Conservation (phyloP, 2,797 vertebrate genomes). For the Pangasius larnaudii region DNA sequence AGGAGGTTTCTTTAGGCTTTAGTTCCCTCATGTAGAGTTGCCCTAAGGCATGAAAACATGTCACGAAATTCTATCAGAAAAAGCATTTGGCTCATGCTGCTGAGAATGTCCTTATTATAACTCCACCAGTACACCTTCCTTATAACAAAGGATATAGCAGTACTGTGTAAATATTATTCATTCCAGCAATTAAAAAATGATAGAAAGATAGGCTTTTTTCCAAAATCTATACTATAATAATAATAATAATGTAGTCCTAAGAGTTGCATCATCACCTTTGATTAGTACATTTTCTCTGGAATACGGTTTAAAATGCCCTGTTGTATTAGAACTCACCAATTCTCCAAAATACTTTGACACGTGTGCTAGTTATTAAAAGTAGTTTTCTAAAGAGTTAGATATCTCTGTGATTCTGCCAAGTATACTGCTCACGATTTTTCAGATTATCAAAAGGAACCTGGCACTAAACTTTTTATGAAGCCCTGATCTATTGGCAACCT, state of each 20-base stretch:
- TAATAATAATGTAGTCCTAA: background rate
- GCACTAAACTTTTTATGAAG: background rate
- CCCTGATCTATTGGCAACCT: too few species aligned
- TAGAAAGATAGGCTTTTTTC: background rate
- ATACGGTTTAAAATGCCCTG: background rate
- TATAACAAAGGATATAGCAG: background rate
- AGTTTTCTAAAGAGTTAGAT: background rate
- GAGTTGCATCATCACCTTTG: background rate
- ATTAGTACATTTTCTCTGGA: background rate
- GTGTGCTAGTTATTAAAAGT: background rate
- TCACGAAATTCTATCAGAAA: constrained; percentile 2
- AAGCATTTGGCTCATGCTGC: background rate
- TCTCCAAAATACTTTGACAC: background rate
- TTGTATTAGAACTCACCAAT: background rate
- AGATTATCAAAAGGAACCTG: background rate
- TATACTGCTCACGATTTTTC: background rate
- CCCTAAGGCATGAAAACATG: background rate
- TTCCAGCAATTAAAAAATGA: background rate
- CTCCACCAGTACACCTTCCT: background rate
- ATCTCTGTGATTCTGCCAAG: background rate
- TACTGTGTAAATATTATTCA: background rate
- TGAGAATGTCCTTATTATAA: background rate
- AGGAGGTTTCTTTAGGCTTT: constrained; percentile 9
- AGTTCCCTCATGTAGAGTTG: background rate
- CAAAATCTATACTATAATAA: background rate